Percentiles rank a stretch among this genome's conserved stretches.
phyloP scores from a whole-genome alignment of 1,140 invertebrate genomes.

The Saccostrea echinata region DNA sequence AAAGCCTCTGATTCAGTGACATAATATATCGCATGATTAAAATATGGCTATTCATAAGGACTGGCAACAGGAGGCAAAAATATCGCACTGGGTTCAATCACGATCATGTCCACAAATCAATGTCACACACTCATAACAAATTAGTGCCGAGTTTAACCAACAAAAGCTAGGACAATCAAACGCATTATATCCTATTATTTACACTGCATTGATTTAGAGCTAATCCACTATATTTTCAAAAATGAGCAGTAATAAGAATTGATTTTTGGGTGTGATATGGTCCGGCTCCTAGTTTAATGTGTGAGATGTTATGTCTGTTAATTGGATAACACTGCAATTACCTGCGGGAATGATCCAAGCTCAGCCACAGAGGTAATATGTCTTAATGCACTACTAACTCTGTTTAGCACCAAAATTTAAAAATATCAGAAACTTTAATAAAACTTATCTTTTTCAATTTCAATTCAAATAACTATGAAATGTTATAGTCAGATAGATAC shows the following conservation, averaged over 20 bases:
- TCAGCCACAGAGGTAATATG: not conserved
- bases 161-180: not conserved
- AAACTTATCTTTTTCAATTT: not conserved
- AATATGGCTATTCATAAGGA: not conserved
- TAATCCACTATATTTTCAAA: slow-evolving; percentile 25
- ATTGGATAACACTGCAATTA: slow-evolving; percentile 4
- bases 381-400: not conserved
- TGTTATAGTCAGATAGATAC: not conserved
- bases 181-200: not conserved
- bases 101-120: not conserved
- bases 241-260: slow-evolving; percentile 9
- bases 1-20: not conserved
- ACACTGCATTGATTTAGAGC: slow-evolving; percentile 6
- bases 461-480: not conserved
- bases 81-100: not conserved
- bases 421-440: not conserved
- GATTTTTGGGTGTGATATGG: not conserved
- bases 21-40: not conserved
- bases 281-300: not conserved
- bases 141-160: not conserved
- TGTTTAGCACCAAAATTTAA: not conserved
- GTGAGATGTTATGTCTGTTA: not conserved
- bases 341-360: not conserved
- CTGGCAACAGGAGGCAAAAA: slow-evolving; percentile 15
- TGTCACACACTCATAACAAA: not conserved